phyloP scores from a whole-genome alignment of 2,113 vertebrate species.

The Leucoraja erinaceus region DNA sequence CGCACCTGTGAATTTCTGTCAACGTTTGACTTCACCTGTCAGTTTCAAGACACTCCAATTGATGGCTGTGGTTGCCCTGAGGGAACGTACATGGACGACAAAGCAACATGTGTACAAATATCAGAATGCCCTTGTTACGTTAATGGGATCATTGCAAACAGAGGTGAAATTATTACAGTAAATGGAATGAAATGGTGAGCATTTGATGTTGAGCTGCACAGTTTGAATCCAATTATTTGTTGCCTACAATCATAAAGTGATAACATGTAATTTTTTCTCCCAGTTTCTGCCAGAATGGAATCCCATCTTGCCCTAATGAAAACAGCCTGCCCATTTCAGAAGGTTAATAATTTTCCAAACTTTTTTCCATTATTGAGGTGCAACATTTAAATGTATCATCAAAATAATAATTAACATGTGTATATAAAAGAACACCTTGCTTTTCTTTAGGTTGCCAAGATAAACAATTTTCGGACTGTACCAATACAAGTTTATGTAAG shows the following conservation, averaged over 20 bases:
- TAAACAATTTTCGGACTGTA: not conserved
- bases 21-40: slow-evolving; percentile 49
- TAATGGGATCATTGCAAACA: not conserved
- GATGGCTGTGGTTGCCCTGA: slow-evolving; percentile 58
- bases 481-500: not conserved
- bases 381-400: not conserved
- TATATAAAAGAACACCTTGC: not conserved
- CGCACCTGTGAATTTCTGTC: slow-evolving; percentile 52
- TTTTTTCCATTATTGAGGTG: not conserved
- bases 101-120: slow-evolving; percentile 44
- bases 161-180: not conserved
- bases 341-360: not conserved
- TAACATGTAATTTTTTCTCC: not conserved
- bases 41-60: slow-evolving; percentile 44
- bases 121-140: slow-evolving; percentile 47
- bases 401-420: not conserved
- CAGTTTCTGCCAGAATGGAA: not conserved
- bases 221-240: not conserved
- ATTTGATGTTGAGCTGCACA: not conserved
- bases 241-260: not conserved
- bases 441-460: not conserved
- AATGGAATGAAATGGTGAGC: slow-evolving; percentile 4
- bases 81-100: slow-evolving; percentile 49
- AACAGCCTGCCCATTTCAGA: not conserved
- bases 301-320: not conserved